phyloP scores from a whole-genome alignment of 2,888 invertebrate species.

The Periphyllus acericola region DNA sequence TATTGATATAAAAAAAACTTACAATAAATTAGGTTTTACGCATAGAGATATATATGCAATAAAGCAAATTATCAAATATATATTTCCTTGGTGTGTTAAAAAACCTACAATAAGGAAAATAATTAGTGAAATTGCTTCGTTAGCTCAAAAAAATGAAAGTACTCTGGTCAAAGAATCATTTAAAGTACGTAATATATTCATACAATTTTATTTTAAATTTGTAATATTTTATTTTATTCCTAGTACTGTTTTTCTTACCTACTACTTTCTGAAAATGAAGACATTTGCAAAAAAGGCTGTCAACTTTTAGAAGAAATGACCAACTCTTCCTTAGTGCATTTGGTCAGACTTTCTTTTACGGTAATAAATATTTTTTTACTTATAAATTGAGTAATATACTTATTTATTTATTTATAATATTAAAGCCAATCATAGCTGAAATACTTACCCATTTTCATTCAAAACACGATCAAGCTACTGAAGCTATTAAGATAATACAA shows the following conservation, averaged over 20 bases:
- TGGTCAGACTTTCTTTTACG: constrained; percentile 52
- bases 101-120: constrained; percentile 58
- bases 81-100: constrained; percentile 62
- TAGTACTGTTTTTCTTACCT: constrained; percentile 59
- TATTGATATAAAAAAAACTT: constrained; percentile 56
- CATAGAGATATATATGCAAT: constrained; percentile 51
- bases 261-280: constrained; percentile 49
- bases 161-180: constrained; percentile 62
- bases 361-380: constrained; percentile 15
- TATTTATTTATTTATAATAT: constrained; percentile 34
- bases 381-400: neutral
- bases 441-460: constrained; percentile 58
- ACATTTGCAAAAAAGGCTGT: constrained; percentile 39
- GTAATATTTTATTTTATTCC: constrained; percentile 15
- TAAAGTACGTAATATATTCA: constrained; percentile 38
- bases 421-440: constrained; percentile 61
- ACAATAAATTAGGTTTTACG: constrained; percentile 54
- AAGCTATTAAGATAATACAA: constrained; percentile 60
- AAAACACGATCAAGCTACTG: constrained; percentile 48
- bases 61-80: constrained; percentile 62
- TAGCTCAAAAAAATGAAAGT: constrained; percentile 56
- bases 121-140: constrained; percentile 55
- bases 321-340: constrained; percentile 42
- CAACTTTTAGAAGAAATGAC: constrained; percentile 54
- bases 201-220: neutral